These are phyloP conservation scores for Mellilla xanthometata DNA, from an alignment of 2,888 invertebrate species.

Conservation along the genomic window DNA sequence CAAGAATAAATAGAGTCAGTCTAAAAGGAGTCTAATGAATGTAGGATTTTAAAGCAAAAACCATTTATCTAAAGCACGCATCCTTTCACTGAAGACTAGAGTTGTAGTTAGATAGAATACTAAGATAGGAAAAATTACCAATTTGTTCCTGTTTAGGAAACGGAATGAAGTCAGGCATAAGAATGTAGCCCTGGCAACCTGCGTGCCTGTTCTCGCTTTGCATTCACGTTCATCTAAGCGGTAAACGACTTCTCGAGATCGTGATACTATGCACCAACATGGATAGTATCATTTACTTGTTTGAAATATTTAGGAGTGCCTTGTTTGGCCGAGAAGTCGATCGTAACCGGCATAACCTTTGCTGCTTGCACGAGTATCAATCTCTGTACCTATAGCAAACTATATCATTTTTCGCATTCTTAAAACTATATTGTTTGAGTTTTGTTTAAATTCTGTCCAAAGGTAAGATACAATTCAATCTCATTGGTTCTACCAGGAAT, in stretches of 20 bases:
- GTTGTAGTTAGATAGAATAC: slow-evolving; percentile 5
- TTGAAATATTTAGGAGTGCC: slow-evolving; percentile 43
- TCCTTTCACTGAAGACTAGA: slow-evolving; percentile 41
- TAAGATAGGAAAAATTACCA: slow-evolving; percentile 12
- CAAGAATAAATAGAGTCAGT: too few species aligned
- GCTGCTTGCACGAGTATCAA: slow-evolving; percentile 7
- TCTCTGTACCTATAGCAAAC: neutral
- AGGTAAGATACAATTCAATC: too few species aligned
- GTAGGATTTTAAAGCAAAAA: slow-evolving; percentile 38
- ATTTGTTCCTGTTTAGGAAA: slow-evolving; percentile 29
- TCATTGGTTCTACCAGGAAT: too few species aligned
- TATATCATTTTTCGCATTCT: too few species aligned
- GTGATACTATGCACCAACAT: slow-evolving; percentile 42
- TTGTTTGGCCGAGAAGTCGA: slow-evolving; percentile 16
- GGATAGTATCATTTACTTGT: slow-evolving; percentile 34
- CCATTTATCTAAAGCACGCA: slow-evolving; percentile 31
- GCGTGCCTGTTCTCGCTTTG: slow-evolving; percentile 15
- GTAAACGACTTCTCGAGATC: slow-evolving; percentile 40
- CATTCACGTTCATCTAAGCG: slow-evolving; percentile 30
- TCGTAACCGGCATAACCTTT: slow-evolving; percentile 16
- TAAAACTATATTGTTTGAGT: too few species aligned
- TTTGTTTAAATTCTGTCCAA: too few species aligned
- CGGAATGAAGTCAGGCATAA: slow-evolving; percentile 41
- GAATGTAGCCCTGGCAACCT: slow-evolving; percentile 1
- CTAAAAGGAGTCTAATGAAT: slow-evolving; percentile 37